phyloP scores from a whole-genome alignment of 2,797 vertebrate genomes.

The Prionace glauca region DNA sequence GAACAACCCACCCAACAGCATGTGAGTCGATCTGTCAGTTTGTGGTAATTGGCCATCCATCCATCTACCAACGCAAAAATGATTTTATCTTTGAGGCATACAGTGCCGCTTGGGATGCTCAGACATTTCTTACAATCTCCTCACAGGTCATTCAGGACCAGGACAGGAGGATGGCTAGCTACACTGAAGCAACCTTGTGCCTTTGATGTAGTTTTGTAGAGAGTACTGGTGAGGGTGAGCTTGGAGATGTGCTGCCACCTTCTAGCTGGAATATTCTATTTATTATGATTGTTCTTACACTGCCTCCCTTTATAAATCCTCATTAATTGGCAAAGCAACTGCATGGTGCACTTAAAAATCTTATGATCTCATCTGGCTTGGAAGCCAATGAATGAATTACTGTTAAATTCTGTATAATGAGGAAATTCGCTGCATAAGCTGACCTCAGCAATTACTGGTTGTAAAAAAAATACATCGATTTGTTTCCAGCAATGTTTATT shows the following conservation, averaged over 20 bases:
- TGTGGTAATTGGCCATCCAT: too few species aligned
- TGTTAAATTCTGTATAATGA: background rate
- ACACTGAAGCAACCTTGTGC: background rate
- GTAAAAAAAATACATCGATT: background rate
- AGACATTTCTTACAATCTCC: too few species aligned
- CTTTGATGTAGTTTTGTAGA: background rate
- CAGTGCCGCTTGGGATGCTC: too few species aligned
- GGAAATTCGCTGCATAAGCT: background rate
- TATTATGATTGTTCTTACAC: background rate
- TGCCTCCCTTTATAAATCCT: background rate
- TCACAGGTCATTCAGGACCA: background rate
- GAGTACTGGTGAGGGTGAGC: background rate
- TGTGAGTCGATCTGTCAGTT: too few species aligned
- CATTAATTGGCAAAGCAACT: background rate
- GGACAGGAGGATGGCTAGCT: background rate
- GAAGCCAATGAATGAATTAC: background rate
- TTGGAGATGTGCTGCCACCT: background rate
- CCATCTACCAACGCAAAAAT: too few species aligned
- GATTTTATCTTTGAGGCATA: too few species aligned
- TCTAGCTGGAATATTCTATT: background rate
- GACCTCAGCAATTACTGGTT: background rate
- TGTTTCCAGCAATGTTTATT: background rate
- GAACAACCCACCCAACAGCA: too few species aligned
- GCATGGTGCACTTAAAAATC: background rate
- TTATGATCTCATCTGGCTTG: background rate